phyloP scores from a whole-genome alignment of 2,113 vertebrate species.

The Calidris pygmaea region DNA sequence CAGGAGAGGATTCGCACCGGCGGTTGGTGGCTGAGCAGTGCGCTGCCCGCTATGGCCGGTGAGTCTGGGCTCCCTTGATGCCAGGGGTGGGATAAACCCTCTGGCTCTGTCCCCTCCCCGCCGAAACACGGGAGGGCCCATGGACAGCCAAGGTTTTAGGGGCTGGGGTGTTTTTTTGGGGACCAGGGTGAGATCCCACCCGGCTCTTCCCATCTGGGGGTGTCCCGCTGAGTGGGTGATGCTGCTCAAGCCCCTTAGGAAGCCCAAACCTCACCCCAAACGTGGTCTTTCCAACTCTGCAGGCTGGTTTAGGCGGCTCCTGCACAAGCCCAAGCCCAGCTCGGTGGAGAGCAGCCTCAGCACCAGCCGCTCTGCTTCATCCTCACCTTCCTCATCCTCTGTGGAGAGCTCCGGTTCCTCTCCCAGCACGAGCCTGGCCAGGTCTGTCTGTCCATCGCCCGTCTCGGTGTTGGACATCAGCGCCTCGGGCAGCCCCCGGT shows the following conservation, averaged over 20 bases:
- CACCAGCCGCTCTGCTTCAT: background rate
- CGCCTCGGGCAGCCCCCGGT: slow-evolving; percentile 50
- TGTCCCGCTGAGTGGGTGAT: background rate
- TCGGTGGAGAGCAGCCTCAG: background rate
- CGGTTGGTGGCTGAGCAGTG: accelerated
- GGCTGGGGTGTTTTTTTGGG: background rate
- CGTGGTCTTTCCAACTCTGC: background rate
- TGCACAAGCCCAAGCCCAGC: slow-evolving; percentile 47
- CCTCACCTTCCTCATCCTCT: background rate
- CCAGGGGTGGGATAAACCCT: background rate
- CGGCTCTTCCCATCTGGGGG: background rate
- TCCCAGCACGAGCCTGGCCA: accelerated
- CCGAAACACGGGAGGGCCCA: accelerated
- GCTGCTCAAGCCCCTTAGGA: background rate
- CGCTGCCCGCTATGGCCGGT: background rate
- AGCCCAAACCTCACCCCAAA: background rate
- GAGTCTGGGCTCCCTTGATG: background rate
- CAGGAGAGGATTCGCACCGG: background rate
- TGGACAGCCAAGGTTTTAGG: background rate
- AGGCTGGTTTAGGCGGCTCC: slow-evolving; percentile 74
- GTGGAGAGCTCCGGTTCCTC: background rate
- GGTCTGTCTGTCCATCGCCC: accelerated
- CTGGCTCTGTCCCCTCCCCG: background rate
- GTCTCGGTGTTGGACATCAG: background rate
- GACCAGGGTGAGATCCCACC: background rate